Evolutionary conservation across 2,888 invertebrate genomes (phyloP), one percentile per base, ranked within the genome.

Genomic region (Gandaritis pyraliata): DNA sequence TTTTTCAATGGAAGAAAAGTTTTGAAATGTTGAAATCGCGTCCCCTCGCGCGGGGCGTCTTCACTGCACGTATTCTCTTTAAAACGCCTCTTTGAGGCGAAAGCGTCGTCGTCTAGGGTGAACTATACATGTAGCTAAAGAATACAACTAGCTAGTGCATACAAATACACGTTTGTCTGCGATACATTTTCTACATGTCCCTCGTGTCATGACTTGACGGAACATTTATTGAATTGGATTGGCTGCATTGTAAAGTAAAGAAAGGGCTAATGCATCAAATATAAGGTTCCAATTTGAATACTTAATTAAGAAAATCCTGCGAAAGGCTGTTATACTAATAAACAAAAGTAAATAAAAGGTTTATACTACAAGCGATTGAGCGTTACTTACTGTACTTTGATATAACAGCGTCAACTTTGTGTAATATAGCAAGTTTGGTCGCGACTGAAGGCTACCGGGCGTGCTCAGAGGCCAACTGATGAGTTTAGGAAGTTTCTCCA

Each of bases 41-140:
- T 77, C 81, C 83, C 59, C 83, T 72, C 73, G 72, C 72, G 77
- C 47, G 29, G 6, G 29, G 47, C 13, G 29, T 8, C 46, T 8
- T 77, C 76, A 72, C 38, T 65, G 82, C 78, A 80, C 81, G 79
- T 81, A 82, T 84, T 86, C 85, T 86, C 74, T 81, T 79, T 80
- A 81, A 81, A 88, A 85, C 83, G 82, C 83, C 85, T 86, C 85
- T 86, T 88, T 82, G 86, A 87, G 87, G 87, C 81, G 83, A 85
- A 82, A 85, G 85, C 82, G 86, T 72, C 77, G 73, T 81, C 79
- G 72, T 75, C 76, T 81, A 76, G 66, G 59, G 4, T 43, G 10
- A 15, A 41, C 41, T 72, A 70, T 45, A 59, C 69, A 71, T 68
- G 73, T 70, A 68, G 68, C 72, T 70, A 74, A 75, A 75, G 72